Evolutionary conservation across 2,888 invertebrate species (phyloP).

Genomic region (Tetheella fluctuosa): DNA sequence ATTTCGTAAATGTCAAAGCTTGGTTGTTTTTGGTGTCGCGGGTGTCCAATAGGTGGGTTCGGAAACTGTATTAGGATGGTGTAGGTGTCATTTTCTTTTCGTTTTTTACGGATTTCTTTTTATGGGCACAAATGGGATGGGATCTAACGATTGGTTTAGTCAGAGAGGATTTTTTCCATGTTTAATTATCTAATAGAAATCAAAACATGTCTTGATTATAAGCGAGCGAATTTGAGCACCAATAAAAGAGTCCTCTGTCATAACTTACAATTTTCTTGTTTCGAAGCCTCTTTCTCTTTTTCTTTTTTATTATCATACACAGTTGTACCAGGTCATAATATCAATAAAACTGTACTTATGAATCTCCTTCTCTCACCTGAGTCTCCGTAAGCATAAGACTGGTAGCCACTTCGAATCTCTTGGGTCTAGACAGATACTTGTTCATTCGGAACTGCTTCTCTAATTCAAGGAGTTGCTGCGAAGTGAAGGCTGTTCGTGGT

Average conservation of each 20-base stretch:
- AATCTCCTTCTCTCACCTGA: constrained; percentile 86
- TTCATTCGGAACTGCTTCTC: constrained; percentile 99
- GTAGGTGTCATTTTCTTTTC: too few relatives aligned
- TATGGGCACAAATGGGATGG: too few relatives aligned
- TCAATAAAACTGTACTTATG: background rate
- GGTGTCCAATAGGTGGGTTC: constrained; percentile 27
- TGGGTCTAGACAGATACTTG: constrained; percentile 99
- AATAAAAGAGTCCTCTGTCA: too few relatives aligned
- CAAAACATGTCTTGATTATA: too few relatives aligned
- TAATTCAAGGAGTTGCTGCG: constrained; percentile 97
- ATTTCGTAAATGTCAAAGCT: constrained; percentile 68
- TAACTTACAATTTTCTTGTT: too few relatives aligned
- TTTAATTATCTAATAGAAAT: too few relatives aligned
- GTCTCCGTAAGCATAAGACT: constrained; percentile 99
- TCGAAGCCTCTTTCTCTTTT: too few relatives aligned
- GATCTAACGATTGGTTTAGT: too few relatives aligned
- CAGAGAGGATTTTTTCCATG: too few relatives aligned
- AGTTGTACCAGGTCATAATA: constrained; percentile 9
- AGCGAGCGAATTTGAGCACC: too few relatives aligned
- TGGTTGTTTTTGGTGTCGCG: constrained; percentile 54
- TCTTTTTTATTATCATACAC: too few relatives aligned
- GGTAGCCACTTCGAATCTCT: constrained; percentile 99
- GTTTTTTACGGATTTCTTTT: too few relatives aligned
- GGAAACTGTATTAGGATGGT: background rate
- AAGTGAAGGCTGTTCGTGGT: constrained; percentile 99